phyloP scores from a whole-genome alignment of 2,797 vertebrate species.

The Ctenopoma kingsleyae region DNA sequence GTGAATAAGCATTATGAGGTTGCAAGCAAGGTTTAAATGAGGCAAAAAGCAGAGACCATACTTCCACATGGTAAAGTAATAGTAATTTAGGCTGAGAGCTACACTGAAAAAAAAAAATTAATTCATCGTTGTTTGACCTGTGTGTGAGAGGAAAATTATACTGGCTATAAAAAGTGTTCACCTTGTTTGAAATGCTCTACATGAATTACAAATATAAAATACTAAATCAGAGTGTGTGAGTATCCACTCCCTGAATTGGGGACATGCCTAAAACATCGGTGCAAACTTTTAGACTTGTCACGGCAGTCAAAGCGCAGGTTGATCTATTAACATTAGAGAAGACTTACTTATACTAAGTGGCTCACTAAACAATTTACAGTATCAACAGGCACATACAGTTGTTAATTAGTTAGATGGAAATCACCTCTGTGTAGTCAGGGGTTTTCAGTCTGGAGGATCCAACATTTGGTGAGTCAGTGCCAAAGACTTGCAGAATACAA shows the following conservation, averaged over 20 bases:
- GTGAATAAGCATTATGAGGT: slow-evolving; percentile 20
- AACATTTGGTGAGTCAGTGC: not conserved
- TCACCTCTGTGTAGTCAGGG: not conserved
- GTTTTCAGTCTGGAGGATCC: not conserved
- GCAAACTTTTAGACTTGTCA: not conserved
- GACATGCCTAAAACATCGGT: not conserved
- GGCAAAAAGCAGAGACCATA: not conserved
- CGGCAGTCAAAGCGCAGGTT: not conserved
- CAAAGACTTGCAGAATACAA: not conserved
- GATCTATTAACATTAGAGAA: not conserved
- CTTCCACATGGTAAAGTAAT: not conserved
- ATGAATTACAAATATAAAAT: not conserved
- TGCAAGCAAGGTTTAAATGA: slow-evolving; percentile 1
- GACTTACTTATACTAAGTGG: not conserved
- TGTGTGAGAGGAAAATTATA: not conserved
- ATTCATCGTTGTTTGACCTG: not conserved
- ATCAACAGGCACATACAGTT: not conserved
- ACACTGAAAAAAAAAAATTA: not conserved
- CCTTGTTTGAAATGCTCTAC: not conserved
- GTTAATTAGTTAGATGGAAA: not conserved
- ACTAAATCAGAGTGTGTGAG: not conserved
- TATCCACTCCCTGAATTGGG: not conserved
- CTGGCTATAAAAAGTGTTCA: not conserved
- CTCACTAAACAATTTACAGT: not conserved
- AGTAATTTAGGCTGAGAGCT: not conserved